Base-by-base conservation (phyloP, 2,113 vertebrate genomes). In the Anolis sagrei region DNA sequence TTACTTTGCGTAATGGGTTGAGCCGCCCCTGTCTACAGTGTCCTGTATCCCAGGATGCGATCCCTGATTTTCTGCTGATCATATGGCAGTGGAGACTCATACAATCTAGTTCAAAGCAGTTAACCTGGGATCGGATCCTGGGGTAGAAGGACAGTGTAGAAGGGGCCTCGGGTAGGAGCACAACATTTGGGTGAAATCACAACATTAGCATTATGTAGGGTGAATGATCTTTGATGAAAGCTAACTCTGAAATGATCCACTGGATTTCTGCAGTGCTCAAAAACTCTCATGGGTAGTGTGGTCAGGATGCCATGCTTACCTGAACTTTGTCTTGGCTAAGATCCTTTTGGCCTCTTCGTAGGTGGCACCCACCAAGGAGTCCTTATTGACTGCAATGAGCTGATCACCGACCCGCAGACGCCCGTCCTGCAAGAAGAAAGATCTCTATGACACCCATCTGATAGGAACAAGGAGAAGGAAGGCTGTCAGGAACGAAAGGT, bases 331-430 rank as follows among this genome's bases (percentile, higher is more conserved):
- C 95, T 97, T 97, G 93, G 95, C 96, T 86, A 98, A 90, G 83
- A 97, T 94, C 91, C 95, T 96, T 92, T 97, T 97, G 90, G 97
- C 98, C 93, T 98, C 98, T 86, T 98, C 98, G 0, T 97, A 91
- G 0, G 98, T 98, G 84, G 97, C 94, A 27, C 98, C 98, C 86
- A 98, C 97, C 88, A 98, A 88, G 1, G 98, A 98, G 91, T 98
- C 97, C 93, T 97, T 98, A 84, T 98, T 98, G 86, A 98, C 96
- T 61, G 98, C 97, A 0, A 98, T 96, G 27, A 98, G 96, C 80
- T 98, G 98, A 92, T 98, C 98, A 76, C 98, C 98, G 0, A 97
- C 97, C 85, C 97, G 94, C 58, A 98, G 95, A 1, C 97, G 96
- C 83, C 98, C 98, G 48, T 98, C 97, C 98, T 98, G 93, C 77